These are phyloP conservation scores for Ramphastos sulfuratus DNA, from an alignment of 2,113 vertebrate species.

Conservation along the genomic window DNA sequence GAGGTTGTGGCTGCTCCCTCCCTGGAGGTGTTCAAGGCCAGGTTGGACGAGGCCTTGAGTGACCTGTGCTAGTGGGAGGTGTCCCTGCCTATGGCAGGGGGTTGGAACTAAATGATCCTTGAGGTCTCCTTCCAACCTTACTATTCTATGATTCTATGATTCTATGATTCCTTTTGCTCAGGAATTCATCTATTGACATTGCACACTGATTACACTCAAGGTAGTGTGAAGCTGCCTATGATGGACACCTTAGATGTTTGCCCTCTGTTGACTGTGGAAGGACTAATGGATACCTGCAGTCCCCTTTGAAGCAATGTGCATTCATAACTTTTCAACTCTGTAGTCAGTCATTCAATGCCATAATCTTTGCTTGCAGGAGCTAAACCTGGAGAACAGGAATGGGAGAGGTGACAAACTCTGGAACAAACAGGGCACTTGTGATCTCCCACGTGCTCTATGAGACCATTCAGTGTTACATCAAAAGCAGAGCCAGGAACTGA, in stretches of 20 bases:
- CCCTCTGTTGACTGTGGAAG: neutral
- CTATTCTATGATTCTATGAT: too few species aligned
- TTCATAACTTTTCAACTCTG: neutral
- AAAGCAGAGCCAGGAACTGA: neutral
- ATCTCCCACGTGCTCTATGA: neutral
- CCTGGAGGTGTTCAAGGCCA: too few species aligned
- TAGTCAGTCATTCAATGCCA: neutral
- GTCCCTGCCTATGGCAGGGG: too few species aligned
- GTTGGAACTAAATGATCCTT: too few species aligned
- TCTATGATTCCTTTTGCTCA: neutral
- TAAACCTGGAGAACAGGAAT: neutral
- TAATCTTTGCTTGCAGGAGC: neutral
- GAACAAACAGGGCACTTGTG: neutral
- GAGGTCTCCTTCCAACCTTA: too few species aligned
- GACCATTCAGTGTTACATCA: neutral
- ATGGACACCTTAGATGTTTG: neutral
- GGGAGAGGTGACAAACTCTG: neutral
- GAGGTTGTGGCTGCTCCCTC: too few species aligned
- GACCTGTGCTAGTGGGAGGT: too few species aligned
- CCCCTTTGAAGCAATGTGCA: neutral
- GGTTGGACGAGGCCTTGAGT: too few species aligned
- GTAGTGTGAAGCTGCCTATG: neutral
- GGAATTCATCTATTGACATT: neutral
- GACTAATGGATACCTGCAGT: neutral
- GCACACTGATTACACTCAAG: too few species aligned